Conservation (phyloP, 2,797 vertebrate genomes). For the Poeciliopsis paucimaculata region DNA sequence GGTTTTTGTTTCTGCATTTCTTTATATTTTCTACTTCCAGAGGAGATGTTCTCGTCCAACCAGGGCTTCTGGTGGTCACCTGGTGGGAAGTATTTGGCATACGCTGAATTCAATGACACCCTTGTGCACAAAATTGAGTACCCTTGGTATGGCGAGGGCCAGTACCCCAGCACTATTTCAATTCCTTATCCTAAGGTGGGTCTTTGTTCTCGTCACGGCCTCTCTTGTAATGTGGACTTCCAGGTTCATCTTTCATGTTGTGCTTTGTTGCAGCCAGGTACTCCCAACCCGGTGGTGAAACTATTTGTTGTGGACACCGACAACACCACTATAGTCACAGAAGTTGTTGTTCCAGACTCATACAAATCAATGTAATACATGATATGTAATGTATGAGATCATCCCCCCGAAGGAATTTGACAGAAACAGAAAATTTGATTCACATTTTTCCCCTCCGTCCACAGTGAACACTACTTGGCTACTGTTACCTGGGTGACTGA, state of each 20-base stretch:
- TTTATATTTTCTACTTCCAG: slow-evolving; percentile 71
- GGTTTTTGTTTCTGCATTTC: neutral
- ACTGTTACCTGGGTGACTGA: slow-evolving; percentile 92
- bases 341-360: slow-evolving; percentile 82
- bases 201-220: neutral
- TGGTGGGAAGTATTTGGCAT: slow-evolving; percentile 88
- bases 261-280: slow-evolving; percentile 83
- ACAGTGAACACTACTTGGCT: slow-evolving; percentile 92
- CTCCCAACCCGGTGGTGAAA: slow-evolving; percentile 88
- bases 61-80: slow-evolving; percentile 96
- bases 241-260: neutral
- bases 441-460: slow-evolving; percentile 9
- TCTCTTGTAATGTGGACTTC: neutral
- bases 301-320: slow-evolving; percentile 86
- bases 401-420: neutral
- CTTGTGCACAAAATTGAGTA: slow-evolving; percentile 90
- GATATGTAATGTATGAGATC: neutral
- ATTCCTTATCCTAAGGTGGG: slow-evolving; percentile 96
- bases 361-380: slow-evolving; percentile 82
- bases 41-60: slow-evolving; percentile 94
- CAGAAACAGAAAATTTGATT: neutral
- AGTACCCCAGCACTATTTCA: slow-evolving; percentile 90
- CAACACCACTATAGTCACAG: slow-evolving; percentile 59
- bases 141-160: slow-evolving; percentile 88
- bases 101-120: slow-evolving; percentile 91